These are phyloP conservation scores for Siderastrea radians DNA, from an alignment of 92 coral and sea anemone species.

Conservation along the genomic window DNA sequence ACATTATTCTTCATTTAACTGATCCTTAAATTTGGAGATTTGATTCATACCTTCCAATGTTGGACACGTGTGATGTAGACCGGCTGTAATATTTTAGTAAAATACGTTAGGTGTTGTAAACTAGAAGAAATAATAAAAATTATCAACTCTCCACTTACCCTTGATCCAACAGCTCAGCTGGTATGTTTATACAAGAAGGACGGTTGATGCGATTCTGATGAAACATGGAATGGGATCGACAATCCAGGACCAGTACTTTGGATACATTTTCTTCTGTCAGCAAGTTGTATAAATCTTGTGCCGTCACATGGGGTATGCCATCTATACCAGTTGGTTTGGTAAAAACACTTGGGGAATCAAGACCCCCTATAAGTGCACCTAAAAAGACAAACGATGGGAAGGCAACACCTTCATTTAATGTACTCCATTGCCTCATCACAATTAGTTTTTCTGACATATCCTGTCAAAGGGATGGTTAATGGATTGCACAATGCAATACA, in stretches of 20 bases:
- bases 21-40: too few relatives aligned
- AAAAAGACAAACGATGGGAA: background rate
- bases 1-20: too few relatives aligned
- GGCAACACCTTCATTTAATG: too few relatives aligned
- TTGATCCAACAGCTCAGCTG: conserved; percentile 86
- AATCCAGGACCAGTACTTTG: conserved; percentile 80
- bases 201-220: conserved; percentile 72
- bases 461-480: too few relatives aligned
- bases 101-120: too few relatives aligned
- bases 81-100: too few relatives aligned
- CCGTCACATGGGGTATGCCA: conserved; percentile 61
- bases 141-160: conserved; percentile 67
- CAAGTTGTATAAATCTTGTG: conserved; percentile 75
- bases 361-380: conserved; percentile 25
- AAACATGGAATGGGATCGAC: conserved; percentile 78
- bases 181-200: conserved; percentile 85
- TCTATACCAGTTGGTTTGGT: conserved; percentile 38
- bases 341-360: conserved; percentile 9
- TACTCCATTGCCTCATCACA: too few relatives aligned
- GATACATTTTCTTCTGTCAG: conserved; percentile 44
- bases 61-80: too few relatives aligned
- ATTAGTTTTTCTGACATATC: too few relatives aligned
- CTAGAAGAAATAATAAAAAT: background rate
- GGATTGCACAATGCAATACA: too few relatives aligned
- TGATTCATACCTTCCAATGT: too few relatives aligned